Evolutionary conservation across 2,888 invertebrate species (phyloP).

Genomic region (Agrotis segetum): DNA sequence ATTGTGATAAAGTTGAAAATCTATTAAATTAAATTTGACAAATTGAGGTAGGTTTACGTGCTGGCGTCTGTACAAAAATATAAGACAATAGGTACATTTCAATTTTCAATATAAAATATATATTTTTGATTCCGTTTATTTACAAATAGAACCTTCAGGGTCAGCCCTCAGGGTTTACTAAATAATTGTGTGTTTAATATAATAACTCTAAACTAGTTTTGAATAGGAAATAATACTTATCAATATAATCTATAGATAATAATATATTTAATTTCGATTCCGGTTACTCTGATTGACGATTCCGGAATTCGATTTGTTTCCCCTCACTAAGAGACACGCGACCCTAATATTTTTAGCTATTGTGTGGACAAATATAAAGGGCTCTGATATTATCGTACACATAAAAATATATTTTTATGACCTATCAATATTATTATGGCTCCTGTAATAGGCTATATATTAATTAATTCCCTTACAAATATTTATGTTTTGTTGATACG

Average conservation of each 20-base stretch:
- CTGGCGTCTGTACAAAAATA: no score
- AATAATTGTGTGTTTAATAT: neutral
- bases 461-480: slow-evolving; percentile 40
- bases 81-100: no score
- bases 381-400: slow-evolving; percentile 58
- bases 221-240: neutral
- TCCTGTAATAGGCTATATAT: slow-evolving; percentile 28
- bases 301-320: slow-evolving; percentile 6
- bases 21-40: no score
- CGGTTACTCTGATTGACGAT: neutral
- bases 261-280: neutral
- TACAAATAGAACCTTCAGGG: neutral
- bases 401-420: slow-evolving; percentile 69
- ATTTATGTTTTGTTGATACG: slow-evolving; percentile 4
- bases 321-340: slow-evolving; percentile 45
- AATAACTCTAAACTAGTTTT: neutral
- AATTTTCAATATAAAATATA: no score
- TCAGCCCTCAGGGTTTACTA: no score
- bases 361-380: slow-evolving; percentile 66
- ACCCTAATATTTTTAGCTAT: slow-evolving; percentile 70
- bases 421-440: slow-evolving; percentile 62
- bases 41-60: no score
- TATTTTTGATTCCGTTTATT: neutral
- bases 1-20: no score
- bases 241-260: no score